phyloP scores from a whole-genome alignment of 1,140 invertebrate genomes.

The Stenopsyche tienmushanensis region DNA sequence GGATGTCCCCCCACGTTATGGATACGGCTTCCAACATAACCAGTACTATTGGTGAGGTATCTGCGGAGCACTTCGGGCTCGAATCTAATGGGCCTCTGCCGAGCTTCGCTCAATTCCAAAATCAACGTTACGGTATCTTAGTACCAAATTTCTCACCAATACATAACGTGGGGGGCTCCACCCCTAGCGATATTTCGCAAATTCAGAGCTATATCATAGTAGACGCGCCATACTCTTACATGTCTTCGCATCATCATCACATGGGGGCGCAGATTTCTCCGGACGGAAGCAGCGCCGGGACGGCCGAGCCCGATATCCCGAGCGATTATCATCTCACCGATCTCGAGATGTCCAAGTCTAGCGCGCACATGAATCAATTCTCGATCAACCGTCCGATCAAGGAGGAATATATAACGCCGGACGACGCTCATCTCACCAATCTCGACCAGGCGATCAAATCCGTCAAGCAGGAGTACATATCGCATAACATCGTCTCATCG shows the following conservation, averaged over 20 bases:
- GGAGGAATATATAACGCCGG: not conserved
- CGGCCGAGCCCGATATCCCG: conserved; percentile 33
- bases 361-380: not conserved
- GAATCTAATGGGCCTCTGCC: conserved; percentile 59
- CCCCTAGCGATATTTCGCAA: conserved; percentile 59
- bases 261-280: conserved; percentile 10
- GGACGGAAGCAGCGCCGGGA: conserved; percentile 42
- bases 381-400: not conserved
- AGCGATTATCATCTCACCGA: conserved; percentile 43
- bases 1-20: conserved; percentile 79
- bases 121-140: conserved; percentile 58
- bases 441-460: not conserved
- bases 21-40: conserved; percentile 69
- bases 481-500: not conserved
- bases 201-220: conserved; percentile 53
- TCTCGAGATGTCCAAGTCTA: conserved; percentile 4
- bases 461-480: conserved; percentile 2
- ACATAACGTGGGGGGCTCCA: conserved; percentile 72
- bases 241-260: conserved; percentile 4
- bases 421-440: not conserved
- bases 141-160: conserved; percentile 56
- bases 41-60: conserved; percentile 69
- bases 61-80: conserved; percentile 51
- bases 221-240: conserved; percentile 36
- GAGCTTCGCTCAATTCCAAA: conserved; percentile 64